Evolutionary conservation across 2,888 invertebrate genomes (phyloP).

Genomic region (Tupiocoris notatus): DNA sequence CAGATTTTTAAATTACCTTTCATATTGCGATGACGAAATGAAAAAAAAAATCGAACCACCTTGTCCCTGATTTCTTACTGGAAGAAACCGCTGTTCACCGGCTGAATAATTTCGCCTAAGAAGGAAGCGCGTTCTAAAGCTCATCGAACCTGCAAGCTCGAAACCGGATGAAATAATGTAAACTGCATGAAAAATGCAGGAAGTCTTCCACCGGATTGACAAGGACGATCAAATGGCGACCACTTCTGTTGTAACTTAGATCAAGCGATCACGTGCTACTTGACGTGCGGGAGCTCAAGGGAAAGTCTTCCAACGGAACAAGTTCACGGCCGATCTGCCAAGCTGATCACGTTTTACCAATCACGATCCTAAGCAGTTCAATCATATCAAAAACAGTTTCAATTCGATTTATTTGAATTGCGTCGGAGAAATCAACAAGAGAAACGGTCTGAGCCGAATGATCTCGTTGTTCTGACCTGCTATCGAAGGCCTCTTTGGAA

Average conservation of each 20-base stretch:
- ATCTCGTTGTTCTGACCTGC: neutral
- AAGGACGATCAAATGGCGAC: neutral
- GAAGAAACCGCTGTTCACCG: too few relatives aligned
- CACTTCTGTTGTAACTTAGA: too few relatives aligned
- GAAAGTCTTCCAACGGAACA: neutral
- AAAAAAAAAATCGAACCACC: too few relatives aligned
- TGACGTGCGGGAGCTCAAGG: neutral
- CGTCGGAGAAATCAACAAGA: neutral
- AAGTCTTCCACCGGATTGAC: neutral
- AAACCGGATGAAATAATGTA: too few relatives aligned
- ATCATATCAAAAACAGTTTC: neutral
- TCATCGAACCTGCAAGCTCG: too few relatives aligned
- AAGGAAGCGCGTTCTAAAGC: too few relatives aligned
- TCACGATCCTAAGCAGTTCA: neutral
- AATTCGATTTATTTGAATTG: neutral
- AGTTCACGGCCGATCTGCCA: conserved; percentile 28
- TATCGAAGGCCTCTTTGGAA: neutral
- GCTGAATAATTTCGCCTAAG: too few relatives aligned
- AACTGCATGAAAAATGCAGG: neutral
- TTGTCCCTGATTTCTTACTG: too few relatives aligned
- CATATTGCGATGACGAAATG: too few relatives aligned
- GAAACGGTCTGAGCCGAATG: neutral
- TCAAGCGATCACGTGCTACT: neutral
- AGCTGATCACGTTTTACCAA: conserved; percentile 11
- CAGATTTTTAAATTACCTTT: too few relatives aligned